Percentiles rank a stretch among this genome's conserved stretches.
phyloP scores from a whole-genome alignment of 2,797 vertebrate genomes.

The Spinibarbus caldwelli region DNA sequence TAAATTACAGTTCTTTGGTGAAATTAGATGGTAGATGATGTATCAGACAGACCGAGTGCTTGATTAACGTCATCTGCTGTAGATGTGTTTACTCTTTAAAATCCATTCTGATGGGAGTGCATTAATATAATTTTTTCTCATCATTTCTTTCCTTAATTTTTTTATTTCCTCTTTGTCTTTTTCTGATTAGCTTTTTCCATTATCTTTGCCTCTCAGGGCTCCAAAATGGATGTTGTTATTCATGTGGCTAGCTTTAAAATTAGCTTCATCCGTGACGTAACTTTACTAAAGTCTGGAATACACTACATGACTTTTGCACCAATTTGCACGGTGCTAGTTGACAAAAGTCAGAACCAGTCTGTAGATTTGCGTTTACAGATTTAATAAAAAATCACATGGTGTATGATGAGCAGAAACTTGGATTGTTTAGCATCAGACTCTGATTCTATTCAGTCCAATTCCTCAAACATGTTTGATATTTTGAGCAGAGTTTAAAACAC shows the following conservation, averaged over 20 bases:
- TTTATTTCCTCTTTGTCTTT: neutral
- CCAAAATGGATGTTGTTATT: neutral
- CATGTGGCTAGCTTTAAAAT: neutral
- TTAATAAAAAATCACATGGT: too few species aligned
- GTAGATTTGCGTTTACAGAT: too few species aligned
- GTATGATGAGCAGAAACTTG: too few species aligned
- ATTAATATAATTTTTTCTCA: neutral
- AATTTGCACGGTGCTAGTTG: too few species aligned
- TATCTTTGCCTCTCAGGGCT: neutral
- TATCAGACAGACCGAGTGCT: slow-evolving; percentile 8
- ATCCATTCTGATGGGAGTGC: neutral
- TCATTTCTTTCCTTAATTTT: neutral
- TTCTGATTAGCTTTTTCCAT: slow-evolving; percentile 12
- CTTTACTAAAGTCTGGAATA: neutral
- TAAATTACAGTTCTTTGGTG: slow-evolving; percentile 22
- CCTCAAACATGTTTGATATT: too few species aligned
- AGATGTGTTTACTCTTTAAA: slow-evolving; percentile 8
- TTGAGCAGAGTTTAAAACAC: too few species aligned
- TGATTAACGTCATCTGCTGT: neutral
- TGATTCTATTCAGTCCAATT: too few species aligned
- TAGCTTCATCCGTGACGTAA: neutral
- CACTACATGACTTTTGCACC: neutral
- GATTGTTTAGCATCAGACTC: too few species aligned
- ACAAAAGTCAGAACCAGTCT: too few species aligned
- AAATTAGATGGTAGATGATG: neutral